These are phyloP conservation scores for Coreius guichenoti DNA, from an alignment of 2,797 vertebrate genomes.

Conservation along the genomic window DNA sequence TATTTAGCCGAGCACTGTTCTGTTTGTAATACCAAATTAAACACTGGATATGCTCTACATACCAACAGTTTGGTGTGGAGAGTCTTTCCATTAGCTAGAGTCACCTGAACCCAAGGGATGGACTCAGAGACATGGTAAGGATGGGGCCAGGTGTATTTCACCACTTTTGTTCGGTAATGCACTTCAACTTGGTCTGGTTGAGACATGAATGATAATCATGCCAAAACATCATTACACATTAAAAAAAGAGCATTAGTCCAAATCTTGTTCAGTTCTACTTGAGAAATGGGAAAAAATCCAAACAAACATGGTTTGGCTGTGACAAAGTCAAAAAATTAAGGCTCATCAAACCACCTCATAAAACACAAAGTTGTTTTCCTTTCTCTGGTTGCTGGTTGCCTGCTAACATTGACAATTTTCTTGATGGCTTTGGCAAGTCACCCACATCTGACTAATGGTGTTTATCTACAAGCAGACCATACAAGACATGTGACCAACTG, in stretches of 20 bases:
- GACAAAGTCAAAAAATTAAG: conserved; percentile 64
- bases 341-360: conserved; percentile 74
- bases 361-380: conserved; percentile 74
- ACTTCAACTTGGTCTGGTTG: conserved; percentile 87
- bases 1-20: background rate
- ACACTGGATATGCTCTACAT: conserved; percentile 65
- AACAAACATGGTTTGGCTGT: conserved; percentile 62
- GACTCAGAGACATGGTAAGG: conserved; percentile 78
- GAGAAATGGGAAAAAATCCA: conserved; percentile 32
- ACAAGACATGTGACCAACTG: conserved; percentile 63
- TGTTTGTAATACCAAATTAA: background rate
- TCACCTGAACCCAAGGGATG: conserved; percentile 92
- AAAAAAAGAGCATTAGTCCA: background rate
- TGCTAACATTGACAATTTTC: conserved; percentile 68
- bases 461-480: conserved; percentile 72
- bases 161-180: conserved; percentile 89
- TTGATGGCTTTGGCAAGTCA: conserved; percentile 70
- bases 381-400: conserved; percentile 62
- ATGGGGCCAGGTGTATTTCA: conserved; percentile 87
- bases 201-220: conserved; percentile 61
- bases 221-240: conserved; percentile 43
- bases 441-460: conserved; percentile 71
- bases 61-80: conserved; percentile 94
- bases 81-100: conserved; percentile 87
- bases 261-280: background rate